Evolutionary conservation across 2,113 vertebrate genomes (phyloP).

Genomic region (Entosphenus tridentatus): DNA sequence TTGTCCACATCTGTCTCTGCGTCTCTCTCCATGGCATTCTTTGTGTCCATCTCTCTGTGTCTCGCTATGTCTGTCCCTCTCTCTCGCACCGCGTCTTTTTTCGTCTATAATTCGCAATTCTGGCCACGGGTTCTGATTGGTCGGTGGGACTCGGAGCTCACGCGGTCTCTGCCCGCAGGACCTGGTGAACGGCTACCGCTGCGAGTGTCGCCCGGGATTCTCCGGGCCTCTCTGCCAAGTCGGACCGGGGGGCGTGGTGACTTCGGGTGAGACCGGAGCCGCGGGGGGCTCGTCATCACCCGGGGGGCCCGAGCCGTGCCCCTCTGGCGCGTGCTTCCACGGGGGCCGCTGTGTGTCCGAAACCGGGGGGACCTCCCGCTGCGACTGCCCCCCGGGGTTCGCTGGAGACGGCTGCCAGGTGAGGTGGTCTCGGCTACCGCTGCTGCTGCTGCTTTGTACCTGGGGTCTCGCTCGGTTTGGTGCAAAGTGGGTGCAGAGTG

Average conservation of each 20-base stretch:
- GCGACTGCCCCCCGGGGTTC: constrained; percentile 49
- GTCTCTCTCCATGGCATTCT: too few species aligned
- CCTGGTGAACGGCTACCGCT: constrained; percentile 34
- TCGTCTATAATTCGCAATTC: too few species aligned
- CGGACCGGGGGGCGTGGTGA: constrained; percentile 14
- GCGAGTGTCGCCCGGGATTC: constrained; percentile 47
- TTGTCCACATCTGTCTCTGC: too few species aligned
- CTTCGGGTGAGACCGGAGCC: neutral
- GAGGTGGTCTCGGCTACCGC: too few species aligned
- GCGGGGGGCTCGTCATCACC: neutral
- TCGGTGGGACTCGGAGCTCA: too few species aligned
- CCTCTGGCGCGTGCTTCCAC: neutral
- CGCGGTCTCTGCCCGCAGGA: constrained; percentile 22
- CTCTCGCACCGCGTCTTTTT: too few species aligned
- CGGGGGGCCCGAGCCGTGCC: neutral
- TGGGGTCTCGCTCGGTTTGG: too few species aligned
- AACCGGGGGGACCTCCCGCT: constrained; percentile 12
- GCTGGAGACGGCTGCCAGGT: constrained; percentile 46
- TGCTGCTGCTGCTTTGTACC: too few species aligned
- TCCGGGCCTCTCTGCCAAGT: constrained; percentile 57
- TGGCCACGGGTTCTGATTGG: too few species aligned
- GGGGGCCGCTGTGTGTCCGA: neutral
- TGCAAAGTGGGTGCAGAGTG: too few species aligned
- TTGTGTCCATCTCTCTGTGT: too few species aligned
- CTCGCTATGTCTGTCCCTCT: too few species aligned